Conservation (phyloP, 64 coral and sea anemone species). For the Montipora cactus region DNA sequence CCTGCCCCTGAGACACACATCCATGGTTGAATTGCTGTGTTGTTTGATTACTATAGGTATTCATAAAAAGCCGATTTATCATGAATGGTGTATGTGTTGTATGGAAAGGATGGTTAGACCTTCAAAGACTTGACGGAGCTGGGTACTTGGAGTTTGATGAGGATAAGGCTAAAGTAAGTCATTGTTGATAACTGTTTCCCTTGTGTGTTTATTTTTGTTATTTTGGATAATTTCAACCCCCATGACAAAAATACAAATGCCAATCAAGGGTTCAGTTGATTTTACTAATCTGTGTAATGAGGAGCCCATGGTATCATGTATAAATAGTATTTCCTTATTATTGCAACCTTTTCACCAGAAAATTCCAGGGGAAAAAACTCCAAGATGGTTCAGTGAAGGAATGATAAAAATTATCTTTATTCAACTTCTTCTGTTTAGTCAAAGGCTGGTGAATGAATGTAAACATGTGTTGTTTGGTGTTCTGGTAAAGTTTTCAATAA, state of each 20-base stretch:
- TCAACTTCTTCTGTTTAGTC: background rate
- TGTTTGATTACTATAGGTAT: conserved; percentile 70
- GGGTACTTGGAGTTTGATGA: conserved; percentile 96
- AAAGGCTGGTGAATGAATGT: background rate
- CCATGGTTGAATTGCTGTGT: background rate
- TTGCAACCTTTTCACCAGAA: background rate
- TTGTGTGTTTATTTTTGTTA: no score
- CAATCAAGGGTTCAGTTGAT: background rate
- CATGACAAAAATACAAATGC: background rate
- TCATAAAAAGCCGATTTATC: conserved; percentile 91
- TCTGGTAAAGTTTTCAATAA: background rate
- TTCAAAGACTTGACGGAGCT: conserved; percentile 92
- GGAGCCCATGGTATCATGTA: background rate
- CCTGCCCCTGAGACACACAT: background rate
- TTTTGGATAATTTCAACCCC: background rate
- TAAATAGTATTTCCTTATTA: background rate
- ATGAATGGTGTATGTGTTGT: conserved; percentile 96
- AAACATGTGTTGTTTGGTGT: background rate
- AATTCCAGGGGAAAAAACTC: background rate
- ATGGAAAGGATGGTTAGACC: conserved; percentile 92
- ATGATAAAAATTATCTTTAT: background rate
- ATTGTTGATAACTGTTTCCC: background rate
- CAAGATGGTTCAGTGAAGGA: background rate
- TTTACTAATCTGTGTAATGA: background rate
- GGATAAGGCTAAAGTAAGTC: conserved; percentile 90